Conservation (phyloP, 2,888 invertebrate genomes). For the Eristalis arbustorum region DNA sequence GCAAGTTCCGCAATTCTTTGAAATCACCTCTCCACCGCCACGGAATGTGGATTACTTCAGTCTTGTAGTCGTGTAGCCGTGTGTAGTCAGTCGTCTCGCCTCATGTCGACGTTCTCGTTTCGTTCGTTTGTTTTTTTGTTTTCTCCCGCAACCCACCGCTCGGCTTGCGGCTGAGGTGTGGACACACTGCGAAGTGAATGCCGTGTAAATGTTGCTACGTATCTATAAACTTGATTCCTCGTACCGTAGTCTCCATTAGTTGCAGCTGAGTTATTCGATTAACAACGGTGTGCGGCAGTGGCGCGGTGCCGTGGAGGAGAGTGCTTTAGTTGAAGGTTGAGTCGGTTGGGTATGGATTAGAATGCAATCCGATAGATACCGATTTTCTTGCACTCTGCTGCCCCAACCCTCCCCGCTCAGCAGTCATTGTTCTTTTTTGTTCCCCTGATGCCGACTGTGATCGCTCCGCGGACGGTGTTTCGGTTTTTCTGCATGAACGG, state of each 20-base stretch:
- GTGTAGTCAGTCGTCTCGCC: neutral
- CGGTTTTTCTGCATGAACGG: slow-evolving; percentile 15
- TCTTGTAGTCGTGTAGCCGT: neutral
- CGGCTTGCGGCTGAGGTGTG: neutral
- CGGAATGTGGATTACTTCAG: neutral
- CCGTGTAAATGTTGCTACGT: neutral
- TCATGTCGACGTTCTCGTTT: neutral
- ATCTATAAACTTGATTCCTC: slow-evolving; percentile 5
- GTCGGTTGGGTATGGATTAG: slow-evolving; percentile 21
- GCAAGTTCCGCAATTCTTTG: slow-evolving; percentile 56
- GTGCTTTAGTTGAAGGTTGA: neutral
- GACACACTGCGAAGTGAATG: neutral
- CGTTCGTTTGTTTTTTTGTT: neutral
- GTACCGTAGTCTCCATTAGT: neutral
- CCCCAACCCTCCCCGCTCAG: too few species aligned
- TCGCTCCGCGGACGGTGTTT: neutral
- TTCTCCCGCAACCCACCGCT: neutral
- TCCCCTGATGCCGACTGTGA: neutral
- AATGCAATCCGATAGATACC: slow-evolving; percentile 26
- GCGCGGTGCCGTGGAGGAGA: neutral
- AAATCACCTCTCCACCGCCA: slow-evolving; percentile 4
- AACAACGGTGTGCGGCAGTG: slow-evolving; percentile 14
- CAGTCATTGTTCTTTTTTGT: slow-evolving; percentile 13
- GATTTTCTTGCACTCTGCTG: neutral
- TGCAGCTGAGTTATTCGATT: slow-evolving; percentile 32